A percentile compares a stretch with the other conserved stretches of the same genome.
Evolutionary conservation across 2,113 vertebrate genomes (phyloP).

Genomic region (Mionectes macconnelli): DNA sequence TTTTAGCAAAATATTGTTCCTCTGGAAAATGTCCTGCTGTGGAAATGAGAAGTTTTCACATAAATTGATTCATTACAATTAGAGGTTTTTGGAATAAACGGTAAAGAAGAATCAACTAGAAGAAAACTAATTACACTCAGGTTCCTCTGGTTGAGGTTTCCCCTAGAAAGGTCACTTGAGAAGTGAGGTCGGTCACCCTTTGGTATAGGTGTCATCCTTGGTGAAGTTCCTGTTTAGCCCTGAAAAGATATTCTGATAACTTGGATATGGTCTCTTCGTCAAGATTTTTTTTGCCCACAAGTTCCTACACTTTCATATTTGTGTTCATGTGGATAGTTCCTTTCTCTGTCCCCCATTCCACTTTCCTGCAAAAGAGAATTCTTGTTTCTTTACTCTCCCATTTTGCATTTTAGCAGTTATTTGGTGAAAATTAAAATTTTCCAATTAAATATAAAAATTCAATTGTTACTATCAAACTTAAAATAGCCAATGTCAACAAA

Average conservation of each 20-base stretch:
- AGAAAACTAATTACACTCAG: neutral
- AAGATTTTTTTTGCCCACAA: neutral
- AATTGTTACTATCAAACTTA: neutral
- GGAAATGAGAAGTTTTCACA: neutral
- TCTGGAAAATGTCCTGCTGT: constrained; percentile 12
- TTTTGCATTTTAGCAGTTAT: neutral
- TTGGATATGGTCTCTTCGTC: neutral
- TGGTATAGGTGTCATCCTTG: neutral
- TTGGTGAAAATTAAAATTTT: neutral
- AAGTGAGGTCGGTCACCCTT: neutral
- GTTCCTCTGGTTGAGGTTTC: neutral
- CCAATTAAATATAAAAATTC: neutral
- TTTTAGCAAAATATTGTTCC: constrained; percentile 33
- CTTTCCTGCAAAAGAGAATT: neutral
- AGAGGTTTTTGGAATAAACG: neutral
- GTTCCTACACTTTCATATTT: neutral
- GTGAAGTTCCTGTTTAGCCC: neutral
- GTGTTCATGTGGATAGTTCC: neutral
- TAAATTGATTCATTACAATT: neutral
- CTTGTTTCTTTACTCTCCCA: neutral
- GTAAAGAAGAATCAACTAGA: neutral
- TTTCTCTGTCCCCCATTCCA: neutral
- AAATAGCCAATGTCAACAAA: neutral
- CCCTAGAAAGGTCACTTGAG: neutral
- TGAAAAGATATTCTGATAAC: neutral